Percentiles rank a stretch among this genome's conserved stretches.
These are phyloP conservation scores for Melanerpes formicivorus DNA, from an alignment of 2,113 vertebrate genomes.

Conservation along the genomic window DNA sequence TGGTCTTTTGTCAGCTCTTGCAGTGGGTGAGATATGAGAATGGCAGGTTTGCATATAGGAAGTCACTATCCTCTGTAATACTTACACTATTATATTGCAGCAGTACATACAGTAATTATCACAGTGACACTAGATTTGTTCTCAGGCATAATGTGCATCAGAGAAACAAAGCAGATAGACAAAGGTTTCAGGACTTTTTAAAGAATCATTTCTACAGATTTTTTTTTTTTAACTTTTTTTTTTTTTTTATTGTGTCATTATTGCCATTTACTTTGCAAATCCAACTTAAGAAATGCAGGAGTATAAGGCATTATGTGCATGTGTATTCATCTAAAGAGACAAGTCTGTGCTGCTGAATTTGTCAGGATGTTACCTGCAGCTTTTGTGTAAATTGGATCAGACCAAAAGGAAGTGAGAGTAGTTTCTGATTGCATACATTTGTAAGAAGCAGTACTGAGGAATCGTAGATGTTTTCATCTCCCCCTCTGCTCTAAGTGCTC, in stretches of 20 bases:
- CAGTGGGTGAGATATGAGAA: neutral
- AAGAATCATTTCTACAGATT: neutral
- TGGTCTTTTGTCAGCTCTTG: neutral
- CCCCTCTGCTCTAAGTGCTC: neutral
- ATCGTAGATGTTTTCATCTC: neutral
- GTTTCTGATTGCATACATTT: neutral
- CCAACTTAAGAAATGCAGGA: neutral
- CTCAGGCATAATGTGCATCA: neutral
- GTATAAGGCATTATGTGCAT: neutral
- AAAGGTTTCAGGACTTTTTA: neutral
- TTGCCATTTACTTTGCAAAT: neutral
- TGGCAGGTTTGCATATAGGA: neutral
- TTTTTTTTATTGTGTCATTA: neutral
- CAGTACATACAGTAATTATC: neutral
- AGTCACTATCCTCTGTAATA: neutral
- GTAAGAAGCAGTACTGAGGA: neutral
- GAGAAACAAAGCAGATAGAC: neutral
- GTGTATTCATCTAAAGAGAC: neutral
- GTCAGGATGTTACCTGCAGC: slow-evolving; percentile 15
- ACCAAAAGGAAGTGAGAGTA: neutral
- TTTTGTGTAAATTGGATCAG: neutral
- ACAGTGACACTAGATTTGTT: neutral
- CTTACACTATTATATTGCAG: accelerated
- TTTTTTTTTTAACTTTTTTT: too few relatives aligned
- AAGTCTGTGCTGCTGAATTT: neutral